Conservation (phyloP, 2,888 invertebrate species). For the Idaea aversata region DNA sequence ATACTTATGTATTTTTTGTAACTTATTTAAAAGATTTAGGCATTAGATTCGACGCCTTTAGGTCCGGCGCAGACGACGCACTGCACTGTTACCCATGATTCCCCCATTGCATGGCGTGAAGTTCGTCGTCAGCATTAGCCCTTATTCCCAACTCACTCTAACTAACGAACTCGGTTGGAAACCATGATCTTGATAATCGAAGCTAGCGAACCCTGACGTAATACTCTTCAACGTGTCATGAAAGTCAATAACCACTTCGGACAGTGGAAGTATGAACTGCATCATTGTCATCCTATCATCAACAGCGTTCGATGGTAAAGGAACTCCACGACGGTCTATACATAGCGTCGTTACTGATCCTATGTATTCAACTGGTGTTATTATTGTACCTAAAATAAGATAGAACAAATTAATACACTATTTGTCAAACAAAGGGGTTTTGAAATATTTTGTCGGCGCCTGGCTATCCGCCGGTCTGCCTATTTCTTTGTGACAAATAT, state of each 20-base stretch:
- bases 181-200: constrained; percentile 94
- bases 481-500: background rate
- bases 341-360: constrained; percentile 87
- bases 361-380: constrained; percentile 89
- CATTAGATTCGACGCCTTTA: too few relatives aligned
- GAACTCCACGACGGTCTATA: constrained; percentile 83
- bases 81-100: too few relatives aligned
- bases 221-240: constrained; percentile 94
- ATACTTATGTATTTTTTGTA: too few relatives aligned
- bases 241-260: constrained; percentile 97
- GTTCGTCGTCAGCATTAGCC: too few relatives aligned
- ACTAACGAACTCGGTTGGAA: constrained; percentile 89
- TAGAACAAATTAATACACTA: background rate
- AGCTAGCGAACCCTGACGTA: constrained; percentile 97
- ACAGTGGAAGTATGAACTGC: constrained; percentile 91
- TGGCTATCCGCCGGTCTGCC: background rate
- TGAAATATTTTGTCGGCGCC: background rate
- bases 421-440: background rate
- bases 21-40: too few relatives aligned
- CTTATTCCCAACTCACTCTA: constrained; percentile 79
- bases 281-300: constrained; percentile 91
- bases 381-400: constrained; percentile 86
- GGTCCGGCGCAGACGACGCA: too few relatives aligned
- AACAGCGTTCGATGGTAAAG: constrained; percentile 86
- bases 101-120: too few relatives aligned